Evolutionary conservation across 2,888 invertebrate species (phyloP).

Genomic region (Papilio demoleus): DNA sequence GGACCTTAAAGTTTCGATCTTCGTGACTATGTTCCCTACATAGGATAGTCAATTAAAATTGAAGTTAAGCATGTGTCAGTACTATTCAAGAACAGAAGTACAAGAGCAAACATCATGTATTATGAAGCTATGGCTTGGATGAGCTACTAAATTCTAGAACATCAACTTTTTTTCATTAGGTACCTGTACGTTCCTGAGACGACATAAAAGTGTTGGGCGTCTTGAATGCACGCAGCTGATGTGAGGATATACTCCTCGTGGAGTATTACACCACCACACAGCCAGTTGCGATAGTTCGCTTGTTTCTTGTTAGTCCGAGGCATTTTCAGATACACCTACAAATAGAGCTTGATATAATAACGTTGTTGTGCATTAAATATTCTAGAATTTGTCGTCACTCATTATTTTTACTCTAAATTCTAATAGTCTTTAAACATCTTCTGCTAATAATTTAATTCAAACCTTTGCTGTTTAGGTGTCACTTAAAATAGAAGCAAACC

Average conservation of each 20-base stretch:
- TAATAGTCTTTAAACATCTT: too few relatives aligned
- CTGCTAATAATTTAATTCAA: too few relatives aligned
- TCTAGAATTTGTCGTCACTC: too few relatives aligned
- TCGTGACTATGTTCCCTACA: neutral
- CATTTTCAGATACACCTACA: constrained; percentile 65
- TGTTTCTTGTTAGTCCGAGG: constrained; percentile 60
- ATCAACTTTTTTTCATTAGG: too few relatives aligned
- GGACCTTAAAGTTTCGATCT: neutral
- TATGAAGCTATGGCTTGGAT: too few relatives aligned
- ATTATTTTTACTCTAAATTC: too few relatives aligned
- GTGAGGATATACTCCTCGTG: constrained; percentile 74
- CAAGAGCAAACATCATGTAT: too few relatives aligned
- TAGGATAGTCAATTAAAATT: neutral
- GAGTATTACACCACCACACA: constrained; percentile 70
- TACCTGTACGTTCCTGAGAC: constrained; percentile 74
- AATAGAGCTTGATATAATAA: neutral
- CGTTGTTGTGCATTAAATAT: too few relatives aligned
- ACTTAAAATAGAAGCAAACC: neutral
- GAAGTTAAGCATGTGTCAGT: neutral
- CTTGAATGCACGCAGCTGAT: constrained; percentile 73
- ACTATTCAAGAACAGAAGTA: too few relatives aligned
- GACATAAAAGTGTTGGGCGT: constrained; percentile 71
- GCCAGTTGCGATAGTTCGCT: constrained; percentile 62
- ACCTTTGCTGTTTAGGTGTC: too few relatives aligned
- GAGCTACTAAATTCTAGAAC: too few relatives aligned